Evolutionary conservation across 2,888 invertebrate species (phyloP).

Genomic region (Ligdia adustata): DNA sequence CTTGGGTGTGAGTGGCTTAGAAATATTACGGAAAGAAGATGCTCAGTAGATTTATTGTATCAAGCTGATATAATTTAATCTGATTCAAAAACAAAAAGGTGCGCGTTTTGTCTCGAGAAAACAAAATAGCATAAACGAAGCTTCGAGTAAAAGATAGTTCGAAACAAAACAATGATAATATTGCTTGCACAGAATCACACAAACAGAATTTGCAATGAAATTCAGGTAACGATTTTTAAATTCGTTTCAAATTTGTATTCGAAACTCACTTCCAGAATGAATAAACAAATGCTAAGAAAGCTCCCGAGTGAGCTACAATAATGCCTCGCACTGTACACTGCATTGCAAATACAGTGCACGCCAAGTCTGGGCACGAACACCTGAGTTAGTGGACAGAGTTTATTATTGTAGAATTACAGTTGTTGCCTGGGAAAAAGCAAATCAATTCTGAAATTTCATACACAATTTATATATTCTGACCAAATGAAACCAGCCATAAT

Average conservation of each 20-base stretch:
- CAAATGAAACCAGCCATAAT: too few species aligned
- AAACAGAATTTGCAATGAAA: not conserved
- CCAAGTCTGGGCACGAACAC: slow-evolving; percentile 66
- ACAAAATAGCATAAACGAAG: too few species aligned
- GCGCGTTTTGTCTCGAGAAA: not conserved
- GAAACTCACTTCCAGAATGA: slow-evolving; percentile 4
- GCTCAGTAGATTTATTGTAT: not conserved
- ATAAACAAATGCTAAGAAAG: slow-evolving; percentile 30
- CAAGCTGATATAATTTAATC: not conserved
- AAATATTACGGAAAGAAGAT: slow-evolving; percentile 14
- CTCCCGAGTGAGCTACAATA: slow-evolving; percentile 24
- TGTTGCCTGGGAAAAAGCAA: slow-evolving; percentile 27
- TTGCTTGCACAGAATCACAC: too few species aligned
- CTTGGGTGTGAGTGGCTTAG: slow-evolving; percentile 10
- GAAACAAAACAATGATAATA: too few species aligned
- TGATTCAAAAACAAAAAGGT: not conserved
- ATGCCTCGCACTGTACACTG: slow-evolving; percentile 47
- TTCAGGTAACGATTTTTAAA: slow-evolving; percentile 14
- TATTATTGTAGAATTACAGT: slow-evolving; percentile 48
- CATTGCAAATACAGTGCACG: slow-evolving; percentile 57
- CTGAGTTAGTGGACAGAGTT: slow-evolving; percentile 65
- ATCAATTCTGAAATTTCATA: too few species aligned
- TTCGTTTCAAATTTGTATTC: slow-evolving; percentile 12
- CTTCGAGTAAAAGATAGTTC: too few species aligned
- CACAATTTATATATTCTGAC: too few species aligned